Conservation (phyloP, 2,797 vertebrate species). For the Glyptemys insculpta region DNA sequence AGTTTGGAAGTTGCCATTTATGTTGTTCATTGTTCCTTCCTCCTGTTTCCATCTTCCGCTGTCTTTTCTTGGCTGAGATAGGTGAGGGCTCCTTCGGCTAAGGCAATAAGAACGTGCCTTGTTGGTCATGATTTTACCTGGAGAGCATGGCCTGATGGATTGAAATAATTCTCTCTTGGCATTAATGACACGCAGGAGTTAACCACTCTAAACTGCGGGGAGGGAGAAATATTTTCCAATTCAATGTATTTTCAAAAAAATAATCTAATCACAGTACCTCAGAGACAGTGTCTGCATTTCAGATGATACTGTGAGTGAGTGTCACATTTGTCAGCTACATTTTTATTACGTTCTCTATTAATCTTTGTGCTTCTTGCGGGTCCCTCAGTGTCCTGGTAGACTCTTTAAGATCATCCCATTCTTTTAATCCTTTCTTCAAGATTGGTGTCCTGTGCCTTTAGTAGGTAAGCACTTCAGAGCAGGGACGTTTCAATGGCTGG, state of each 20-base stretch:
- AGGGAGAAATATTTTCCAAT: no score
- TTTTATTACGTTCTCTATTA: background rate
- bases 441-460: rapidly evolving
- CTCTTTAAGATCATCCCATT: rapidly evolving
- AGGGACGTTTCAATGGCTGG: background rate
- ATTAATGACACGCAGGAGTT: no score
- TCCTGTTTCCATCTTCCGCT: background rate
- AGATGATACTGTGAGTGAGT: rapidly evolving
- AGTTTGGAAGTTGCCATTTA: background rate
- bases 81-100: background rate
- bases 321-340: rapidly evolving
- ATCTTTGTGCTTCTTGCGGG: background rate
- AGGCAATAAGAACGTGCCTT: background rate
- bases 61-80: background rate
- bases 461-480: rapidly evolving
- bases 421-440: background rate
- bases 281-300: rapidly evolving
- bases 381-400: background rate
- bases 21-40: background rate
- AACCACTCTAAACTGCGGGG: no score
- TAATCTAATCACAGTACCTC: background rate
- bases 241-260: background rate
- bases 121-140: no score
- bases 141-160: no score
- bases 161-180: no score